phyloP scores from a whole-genome alignment of 1,140 invertebrate species.

The Aphidius gifuensis region DNA sequence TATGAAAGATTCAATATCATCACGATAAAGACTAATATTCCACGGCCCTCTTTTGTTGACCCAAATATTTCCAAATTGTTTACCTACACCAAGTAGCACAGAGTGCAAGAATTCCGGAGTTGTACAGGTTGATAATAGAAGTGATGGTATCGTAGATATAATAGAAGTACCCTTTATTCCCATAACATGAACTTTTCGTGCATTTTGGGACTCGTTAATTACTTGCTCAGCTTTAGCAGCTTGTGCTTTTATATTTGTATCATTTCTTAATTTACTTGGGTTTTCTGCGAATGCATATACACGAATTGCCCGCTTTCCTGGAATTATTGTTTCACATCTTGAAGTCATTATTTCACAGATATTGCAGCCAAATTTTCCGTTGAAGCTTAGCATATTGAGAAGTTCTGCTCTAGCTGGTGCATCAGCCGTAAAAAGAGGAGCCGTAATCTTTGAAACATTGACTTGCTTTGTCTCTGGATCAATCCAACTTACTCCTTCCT shows the following conservation, averaged over 20 bases:
- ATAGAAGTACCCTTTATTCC: slow-evolving; percentile 26
- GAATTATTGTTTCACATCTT: slow-evolving; percentile 16
- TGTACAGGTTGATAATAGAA: slow-evolving; percentile 26
- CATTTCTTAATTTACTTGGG: slow-evolving; percentile 17
- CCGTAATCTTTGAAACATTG: slow-evolving; percentile 22
- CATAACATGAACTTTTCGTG: slow-evolving; percentile 14
- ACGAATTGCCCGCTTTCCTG: slow-evolving; percentile 1
- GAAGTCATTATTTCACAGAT: slow-evolving; percentile 29
- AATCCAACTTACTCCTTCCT: slow-evolving; percentile 16
- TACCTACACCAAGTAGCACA: slow-evolving; percentile 22
- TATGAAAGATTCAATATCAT: slow-evolving; percentile 22
- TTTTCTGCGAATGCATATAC: slow-evolving; percentile 3
- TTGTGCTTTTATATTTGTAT: too few relatives aligned
- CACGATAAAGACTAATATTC: slow-evolving; percentile 20
- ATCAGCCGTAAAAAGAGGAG: slow-evolving; percentile 29
- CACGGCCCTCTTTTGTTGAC: slow-evolving; percentile 18
- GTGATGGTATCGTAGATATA: slow-evolving; percentile 21
- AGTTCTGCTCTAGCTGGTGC: slow-evolving; percentile 32
- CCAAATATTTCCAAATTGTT: slow-evolving; percentile 21
- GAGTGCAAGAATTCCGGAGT: too few relatives aligned
- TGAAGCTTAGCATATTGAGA: too few relatives aligned
- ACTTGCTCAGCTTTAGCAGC: too few relatives aligned
- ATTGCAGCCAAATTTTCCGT: slow-evolving; percentile 28
- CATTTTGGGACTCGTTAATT: not conserved
- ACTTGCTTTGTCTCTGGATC: slow-evolving; percentile 20